Percentiles rank a stretch among this genome's conserved stretches.
phyloP scores from a whole-genome alignment of 2,797 vertebrate genomes.

The Phylloscopus collybita region DNA sequence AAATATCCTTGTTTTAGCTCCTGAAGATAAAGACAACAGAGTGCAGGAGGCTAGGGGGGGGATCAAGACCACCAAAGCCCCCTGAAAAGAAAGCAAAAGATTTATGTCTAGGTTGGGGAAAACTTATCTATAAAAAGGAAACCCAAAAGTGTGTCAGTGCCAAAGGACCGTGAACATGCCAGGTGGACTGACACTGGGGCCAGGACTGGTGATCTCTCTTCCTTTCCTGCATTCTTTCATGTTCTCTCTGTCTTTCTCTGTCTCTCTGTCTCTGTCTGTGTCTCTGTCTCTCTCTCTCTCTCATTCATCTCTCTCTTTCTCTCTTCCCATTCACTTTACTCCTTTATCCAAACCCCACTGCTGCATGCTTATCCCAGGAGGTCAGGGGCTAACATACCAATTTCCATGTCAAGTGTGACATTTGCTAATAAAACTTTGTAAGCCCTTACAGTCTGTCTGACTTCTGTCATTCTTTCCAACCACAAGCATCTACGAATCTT shows the following conservation, averaged over 20 bases:
- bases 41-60: not conserved
- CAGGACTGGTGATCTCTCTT: not conserved
- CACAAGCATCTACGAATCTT: not conserved
- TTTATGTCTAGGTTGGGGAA: not conserved
- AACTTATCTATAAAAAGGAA: not conserved
- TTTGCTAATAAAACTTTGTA: not conserved
- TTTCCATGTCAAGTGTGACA: not conserved
- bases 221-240: not conserved
- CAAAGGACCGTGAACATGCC: not conserved
- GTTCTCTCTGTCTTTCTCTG: too few species aligned
- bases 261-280: not conserved
- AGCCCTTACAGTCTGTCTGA: not conserved
- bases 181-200: too few species aligned
- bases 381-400: not conserved
- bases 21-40: not conserved
- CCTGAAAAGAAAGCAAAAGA: not conserved
- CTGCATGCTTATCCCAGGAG: accelerated
- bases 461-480: not conserved
- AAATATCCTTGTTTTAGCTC: not conserved
- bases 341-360: not conserved
- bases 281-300: not conserved
- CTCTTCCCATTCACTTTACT: not conserved
- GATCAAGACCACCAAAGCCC: not conserved
- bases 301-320: not conserved
- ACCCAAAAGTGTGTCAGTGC: not conserved